These are phyloP conservation scores for Melanerpes aurifrons DNA, from an alignment of 2,113 vertebrate species.

Conservation along the genomic window DNA sequence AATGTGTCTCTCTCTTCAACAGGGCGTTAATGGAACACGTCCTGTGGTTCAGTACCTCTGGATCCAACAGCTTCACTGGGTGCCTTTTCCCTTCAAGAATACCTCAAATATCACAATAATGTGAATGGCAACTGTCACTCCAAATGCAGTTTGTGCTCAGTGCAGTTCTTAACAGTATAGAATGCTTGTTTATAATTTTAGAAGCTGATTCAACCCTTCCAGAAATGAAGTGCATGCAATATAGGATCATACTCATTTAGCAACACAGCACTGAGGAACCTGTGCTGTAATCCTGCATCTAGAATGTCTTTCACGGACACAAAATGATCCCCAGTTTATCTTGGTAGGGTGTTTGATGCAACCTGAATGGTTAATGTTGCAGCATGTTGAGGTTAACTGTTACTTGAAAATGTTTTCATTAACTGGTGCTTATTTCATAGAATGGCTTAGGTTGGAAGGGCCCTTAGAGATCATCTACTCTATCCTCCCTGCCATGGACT, in stretches of 20 bases:
- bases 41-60: neutral
- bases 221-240: neutral
- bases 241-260: constrained; percentile 43
- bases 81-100: constrained; percentile 42
- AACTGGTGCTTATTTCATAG: neutral
- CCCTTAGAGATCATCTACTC: no score
- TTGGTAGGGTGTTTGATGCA: neutral
- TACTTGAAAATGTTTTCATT: neutral
- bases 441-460: no score
- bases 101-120: constrained; percentile 72
- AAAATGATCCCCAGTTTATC: neutral
- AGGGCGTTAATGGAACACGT: constrained; percentile 66
- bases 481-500: no score
- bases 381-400: neutral
- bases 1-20: constrained; percentile 51
- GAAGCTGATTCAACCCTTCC: constrained; percentile 18
- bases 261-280: constrained; percentile 1
- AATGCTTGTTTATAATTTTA: constrained; percentile 39
- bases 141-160: constrained; percentile 51
- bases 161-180: constrained; percentile 46
- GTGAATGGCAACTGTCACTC: constrained; percentile 63
- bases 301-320: neutral
- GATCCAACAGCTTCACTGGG: constrained; percentile 7
- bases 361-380: neutral
- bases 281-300: neutral